Base-by-base conservation (phyloP, 2,797 vertebrate species). In the Caiman crocodilus region DNA sequence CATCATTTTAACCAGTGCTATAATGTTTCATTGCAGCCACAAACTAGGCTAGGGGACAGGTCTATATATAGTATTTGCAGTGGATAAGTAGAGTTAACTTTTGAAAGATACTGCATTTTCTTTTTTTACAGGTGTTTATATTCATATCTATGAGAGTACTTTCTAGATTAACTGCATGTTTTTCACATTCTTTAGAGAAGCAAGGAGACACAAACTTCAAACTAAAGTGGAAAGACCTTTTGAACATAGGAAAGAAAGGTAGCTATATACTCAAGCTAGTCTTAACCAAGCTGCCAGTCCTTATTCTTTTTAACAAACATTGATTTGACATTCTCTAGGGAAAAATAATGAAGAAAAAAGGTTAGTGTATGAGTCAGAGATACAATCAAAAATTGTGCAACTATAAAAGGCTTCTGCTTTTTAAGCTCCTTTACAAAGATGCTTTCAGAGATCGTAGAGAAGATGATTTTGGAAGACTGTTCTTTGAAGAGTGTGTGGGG, bases 271-370 rank as follows among this genome's bases (percentile, higher is more conserved):
- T 87, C 74, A 23, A 79, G 4, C 55, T 35, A 59, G 8, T 79
- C 64, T 50, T 84, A 42, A 85, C 32, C 21, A 90, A 90, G 84
- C 57, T 86, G 57, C 76, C 56, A 86, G 30, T 55, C 30, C 56
- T 63, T 18, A 1, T 93, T 89, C 73, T 88, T 89, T 55, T 84
- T 84, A 94, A 88, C 75, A 88, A 92, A 79, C 21, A 50, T 59
- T 94, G 86, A 88, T 96, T 93, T 96, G 87, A 92, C 79, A 85
- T 93, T 93, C 55, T 93, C 64, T 73, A 73, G 76, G 88, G 79
- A 95, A 92, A 94, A 94, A 90, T 65, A 88, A 93, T 93, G 63
- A 84, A 90, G 84, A 79, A 80, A 78, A 94, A 95, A 95, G 77
- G 82, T 88, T 89, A 89, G 73, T 76, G 35, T n/a, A 55, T 93